phyloP scores from a whole-genome alignment of 1,140 invertebrate species.

The Solen grandis region DNA sequence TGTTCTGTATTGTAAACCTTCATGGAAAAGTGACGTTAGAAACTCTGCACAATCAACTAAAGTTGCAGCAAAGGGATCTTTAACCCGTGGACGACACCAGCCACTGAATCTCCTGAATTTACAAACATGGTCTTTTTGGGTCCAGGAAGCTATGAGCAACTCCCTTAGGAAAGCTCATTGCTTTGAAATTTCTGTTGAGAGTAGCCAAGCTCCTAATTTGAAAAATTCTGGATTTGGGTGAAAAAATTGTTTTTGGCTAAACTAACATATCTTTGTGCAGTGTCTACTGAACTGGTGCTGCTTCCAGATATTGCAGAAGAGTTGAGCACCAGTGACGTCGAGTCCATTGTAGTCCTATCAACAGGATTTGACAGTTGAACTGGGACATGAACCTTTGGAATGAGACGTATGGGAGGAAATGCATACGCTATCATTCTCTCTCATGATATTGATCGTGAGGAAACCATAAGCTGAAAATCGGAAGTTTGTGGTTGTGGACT shows the following conservation, averaged over 20 bases:
- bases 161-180: conserved; percentile 25
- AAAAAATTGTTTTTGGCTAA: background rate
- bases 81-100: conserved; percentile 26
- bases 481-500: background rate
- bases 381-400: conserved; percentile 8
- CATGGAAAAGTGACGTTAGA: background rate
- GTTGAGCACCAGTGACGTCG: background rate
- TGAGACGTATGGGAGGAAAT: conserved; percentile 23
- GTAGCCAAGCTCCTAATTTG: conserved; percentile 39
- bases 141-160: conserved; percentile 11
- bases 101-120: conserved; percentile 30
- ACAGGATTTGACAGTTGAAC: background rate
- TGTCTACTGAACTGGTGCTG: conserved; percentile 9
- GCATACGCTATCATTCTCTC: conserved; percentile 39
- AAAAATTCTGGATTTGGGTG: conserved; percentile 39
- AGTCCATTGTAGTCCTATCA: conserved; percentile 26
- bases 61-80: conserved; percentile 14
- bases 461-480: conserved; percentile 20
- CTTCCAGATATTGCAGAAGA: conserved; percentile 3
- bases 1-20: conserved; percentile 22
- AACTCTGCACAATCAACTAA: conserved; percentile 8
- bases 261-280: conserved; percentile 1
- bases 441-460: conserved; percentile 30
- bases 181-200: conserved; percentile 31
- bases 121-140: conserved; percentile 1